Evolutionary conservation across 2,888 invertebrate genomes (phyloP).

Genomic region (Horisme vitalbata): DNA sequence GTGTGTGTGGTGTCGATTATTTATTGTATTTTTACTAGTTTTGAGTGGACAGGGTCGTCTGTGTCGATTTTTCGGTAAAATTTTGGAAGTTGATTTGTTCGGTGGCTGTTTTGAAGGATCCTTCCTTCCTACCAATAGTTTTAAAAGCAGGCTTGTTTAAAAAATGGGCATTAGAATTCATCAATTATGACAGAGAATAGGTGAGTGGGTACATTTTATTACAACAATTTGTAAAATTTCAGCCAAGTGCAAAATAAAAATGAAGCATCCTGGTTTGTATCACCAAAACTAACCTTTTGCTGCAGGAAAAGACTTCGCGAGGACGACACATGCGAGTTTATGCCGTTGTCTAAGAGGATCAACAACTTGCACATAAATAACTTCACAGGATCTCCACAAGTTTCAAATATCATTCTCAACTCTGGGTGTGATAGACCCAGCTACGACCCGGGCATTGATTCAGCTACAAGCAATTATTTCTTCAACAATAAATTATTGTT

Average conservation of each 20-base stretch:
- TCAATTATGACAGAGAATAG: conserved; percentile 76
- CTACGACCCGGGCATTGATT: conserved; percentile 90
- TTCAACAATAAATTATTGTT: conserved; percentile 94
- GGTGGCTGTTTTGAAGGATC: too few relatives aligned
- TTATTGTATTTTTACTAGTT: too few relatives aligned
- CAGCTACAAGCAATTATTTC: conserved; percentile 92
- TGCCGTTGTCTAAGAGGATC: conserved; percentile 94
- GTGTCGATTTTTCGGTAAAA: too few relatives aligned
- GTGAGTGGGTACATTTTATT: too few relatives aligned
- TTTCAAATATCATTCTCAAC: conserved; percentile 45
- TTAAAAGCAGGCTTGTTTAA: background rate
- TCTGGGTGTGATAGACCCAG: conserved; percentile 56
- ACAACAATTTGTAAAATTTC: too few relatives aligned
- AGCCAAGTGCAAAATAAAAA: too few relatives aligned
- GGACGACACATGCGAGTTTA: conserved; percentile 91
- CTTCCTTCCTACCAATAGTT: too few relatives aligned
- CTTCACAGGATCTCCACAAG: conserved; percentile 50
- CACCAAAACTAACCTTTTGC: too few relatives aligned
- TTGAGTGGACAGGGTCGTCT: too few relatives aligned
- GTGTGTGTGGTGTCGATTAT: too few relatives aligned
- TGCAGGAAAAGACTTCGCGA: conserved; percentile 90
- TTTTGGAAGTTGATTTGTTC: too few relatives aligned
- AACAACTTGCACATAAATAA: conserved; percentile 92
- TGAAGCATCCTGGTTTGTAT: too few relatives aligned
- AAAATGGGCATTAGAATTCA: conserved; percentile 1